phyloP scores from a whole-genome alignment of 2,113 vertebrate genomes.

The Cyphomyrus discorhynchus region DNA sequence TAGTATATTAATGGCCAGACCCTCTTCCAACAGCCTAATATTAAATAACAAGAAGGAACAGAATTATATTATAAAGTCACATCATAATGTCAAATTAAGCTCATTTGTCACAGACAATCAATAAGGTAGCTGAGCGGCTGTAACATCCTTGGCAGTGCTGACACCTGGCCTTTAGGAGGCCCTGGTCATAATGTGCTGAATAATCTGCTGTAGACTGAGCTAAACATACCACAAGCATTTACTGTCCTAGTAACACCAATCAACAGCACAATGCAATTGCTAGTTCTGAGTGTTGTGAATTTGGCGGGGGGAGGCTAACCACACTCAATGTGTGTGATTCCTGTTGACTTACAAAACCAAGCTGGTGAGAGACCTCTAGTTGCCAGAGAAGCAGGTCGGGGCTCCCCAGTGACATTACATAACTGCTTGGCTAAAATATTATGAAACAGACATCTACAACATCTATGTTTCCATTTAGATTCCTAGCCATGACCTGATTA shows the following conservation, averaged over 20 bases:
- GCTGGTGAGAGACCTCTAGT: neutral
- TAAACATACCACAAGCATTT: slow-evolving; percentile 12
- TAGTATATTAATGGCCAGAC: neutral
- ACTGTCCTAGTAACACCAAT: slow-evolving; percentile 27
- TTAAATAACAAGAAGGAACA: neutral
- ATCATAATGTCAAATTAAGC: slow-evolving; percentile 18
- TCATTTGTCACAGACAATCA: neutral
- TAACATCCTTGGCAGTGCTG: slow-evolving; percentile 16
- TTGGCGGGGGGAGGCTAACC: slow-evolving; percentile 1
- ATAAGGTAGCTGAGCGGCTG: slow-evolving; percentile 1
- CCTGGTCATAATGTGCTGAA: slow-evolving; percentile 8
- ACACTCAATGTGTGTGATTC: slow-evolving; percentile 23
- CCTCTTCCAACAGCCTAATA: neutral
- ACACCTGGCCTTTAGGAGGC: slow-evolving; percentile 27
- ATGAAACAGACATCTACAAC: neutral
- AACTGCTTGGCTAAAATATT: neutral
- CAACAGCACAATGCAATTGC: slow-evolving; percentile 23
- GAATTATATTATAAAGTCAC: neutral
- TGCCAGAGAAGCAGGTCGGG: neutral
- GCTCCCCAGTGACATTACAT: slow-evolving; percentile 3
- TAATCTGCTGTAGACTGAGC: slow-evolving; percentile 24
- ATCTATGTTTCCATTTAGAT: neutral
- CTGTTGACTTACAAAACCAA: slow-evolving; percentile 25
- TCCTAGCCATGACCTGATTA: neutral
- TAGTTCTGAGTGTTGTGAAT: neutral